Conservation (phyloP, 2,797 vertebrate species). For the Calcarius lapponicus region DNA sequence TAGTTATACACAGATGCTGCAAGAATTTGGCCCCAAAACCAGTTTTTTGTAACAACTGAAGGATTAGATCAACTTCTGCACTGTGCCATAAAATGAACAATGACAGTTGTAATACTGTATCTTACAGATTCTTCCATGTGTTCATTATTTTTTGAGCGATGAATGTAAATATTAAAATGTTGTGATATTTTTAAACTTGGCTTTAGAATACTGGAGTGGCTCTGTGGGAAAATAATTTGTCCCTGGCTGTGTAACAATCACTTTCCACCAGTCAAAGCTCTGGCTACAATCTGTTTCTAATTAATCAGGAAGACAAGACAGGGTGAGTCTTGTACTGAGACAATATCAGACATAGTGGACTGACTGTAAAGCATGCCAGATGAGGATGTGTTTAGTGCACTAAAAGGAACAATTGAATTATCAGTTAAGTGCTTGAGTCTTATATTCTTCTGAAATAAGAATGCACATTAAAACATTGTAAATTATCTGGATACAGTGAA, state of each 20-base stretch:
- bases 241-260: conserved; percentile 63
- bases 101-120: conserved; percentile 1
- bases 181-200: conserved; percentile 66
- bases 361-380: conserved; percentile 3
- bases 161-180: conserved; percentile 58
- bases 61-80: conserved; percentile 53
- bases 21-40: conserved; percentile 22
- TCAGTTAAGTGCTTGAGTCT: neutral
- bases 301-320: conserved; percentile 69
- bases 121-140: conserved; percentile 43
- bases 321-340: neutral
- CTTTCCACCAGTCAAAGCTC: conserved; percentile 64
- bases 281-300: conserved; percentile 68
- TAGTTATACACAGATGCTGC: conserved; percentile 17
- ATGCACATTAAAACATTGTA: neutral
- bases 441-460: neutral
- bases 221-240: conserved; percentile 72
- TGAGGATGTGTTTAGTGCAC: neutral
- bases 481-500: neutral
- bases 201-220: conserved; percentile 36
- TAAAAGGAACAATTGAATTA: conserved; percentile 23
- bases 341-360: conserved; percentile 29
- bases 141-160: conserved; percentile 25
- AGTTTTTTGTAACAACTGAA: conserved; percentile 34
- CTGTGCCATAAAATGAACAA: conserved; percentile 37